Percentiles rank a stretch among this genome's conserved stretches.
phyloP scores from a whole-genome alignment of 1,140 invertebrate species.

The Matsumurasca onukii region DNA sequence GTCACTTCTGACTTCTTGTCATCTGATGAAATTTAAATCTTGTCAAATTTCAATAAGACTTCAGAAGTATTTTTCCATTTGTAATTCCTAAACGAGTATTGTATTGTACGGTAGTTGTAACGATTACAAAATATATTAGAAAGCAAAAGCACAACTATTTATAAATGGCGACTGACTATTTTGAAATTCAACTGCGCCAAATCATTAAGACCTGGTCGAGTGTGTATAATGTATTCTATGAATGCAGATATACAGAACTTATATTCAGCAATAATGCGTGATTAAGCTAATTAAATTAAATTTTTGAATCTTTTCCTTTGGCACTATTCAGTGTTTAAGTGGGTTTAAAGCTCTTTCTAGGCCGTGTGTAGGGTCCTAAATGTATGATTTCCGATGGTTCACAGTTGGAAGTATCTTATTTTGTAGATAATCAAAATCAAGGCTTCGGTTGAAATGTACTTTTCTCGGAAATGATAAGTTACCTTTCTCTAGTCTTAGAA shows the following conservation, averaged over 20 bases:
- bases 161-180: background rate
- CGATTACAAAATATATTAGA: background rate
- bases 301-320: background rate
- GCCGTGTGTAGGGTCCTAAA: background rate
- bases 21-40: background rate
- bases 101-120: background rate
- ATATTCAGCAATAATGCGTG: constrained; percentile 9
- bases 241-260: constrained; percentile 9
- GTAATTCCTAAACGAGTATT: no score
- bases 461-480: background rate
- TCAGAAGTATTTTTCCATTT: background rate
- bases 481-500: constrained; percentile 14
- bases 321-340: constrained; percentile 8
- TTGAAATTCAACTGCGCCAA: background rate
- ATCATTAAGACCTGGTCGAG: background rate
- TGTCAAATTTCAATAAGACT: constrained; percentile 5
- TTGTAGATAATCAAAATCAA: constrained; percentile 12
- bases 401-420: no score
- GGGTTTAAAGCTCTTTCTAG: background rate
- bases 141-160: constrained; percentile 3
- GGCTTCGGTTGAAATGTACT: background rate
- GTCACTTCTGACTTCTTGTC: background rate
- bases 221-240: constrained; percentile 18
- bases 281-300: no score
- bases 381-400: background rate